Evolutionary conservation across 2,113 vertebrate species (phyloP), one percentile per base, ranked within the genome.

Genomic region (Heterochromis multidens): DNA sequence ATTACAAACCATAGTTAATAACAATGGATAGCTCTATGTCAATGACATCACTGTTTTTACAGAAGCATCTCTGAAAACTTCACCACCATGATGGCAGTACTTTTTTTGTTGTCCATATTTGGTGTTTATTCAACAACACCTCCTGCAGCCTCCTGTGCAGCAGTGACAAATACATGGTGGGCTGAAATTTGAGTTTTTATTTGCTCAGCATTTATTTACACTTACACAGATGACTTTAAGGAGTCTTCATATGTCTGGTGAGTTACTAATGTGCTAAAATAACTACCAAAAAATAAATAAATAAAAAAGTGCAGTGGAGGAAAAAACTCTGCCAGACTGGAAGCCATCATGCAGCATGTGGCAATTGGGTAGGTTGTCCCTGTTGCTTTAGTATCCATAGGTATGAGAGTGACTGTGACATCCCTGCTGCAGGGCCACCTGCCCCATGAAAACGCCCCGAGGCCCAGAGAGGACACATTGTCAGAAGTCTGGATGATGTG

Each of bases 361-460:
- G 67, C 46, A 9, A 7, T 29, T 16, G 1, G 40, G 25, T 72
- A 1, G 40, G 25, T 7, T 72, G 16, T 21, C 40, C 40, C 67
- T 21, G 16, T 25, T 49, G 67, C 67, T 49, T 72, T 29, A 2
- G 67, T 12, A 29, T 6, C 16, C 25, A 29, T 72, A 3, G 1
- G 67, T 72, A 49, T 21, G 60, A 59, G 40, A 54, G 0, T 4
- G 76, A 19, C 40, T 60, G 63, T 77, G 82, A 85, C 85, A 54
- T 81, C 40, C 85, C 59, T 57, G 61, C 84, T 62, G 81, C 1
- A 57, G 78, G n/a, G 70, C 84, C 82, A 80, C 79, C 79, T 82
- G 79, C 59, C 76, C 62, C 17, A n/a, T 7, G 17, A 46, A 89
- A 77, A 59, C 74, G 35, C 82, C 57, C 74, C 7, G 62, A 83